Evolutionary conservation across 1,140 invertebrate species (phyloP), one percentile per base, ranked within the genome.

Genomic region (Pseudobourletiella spinata): DNA sequence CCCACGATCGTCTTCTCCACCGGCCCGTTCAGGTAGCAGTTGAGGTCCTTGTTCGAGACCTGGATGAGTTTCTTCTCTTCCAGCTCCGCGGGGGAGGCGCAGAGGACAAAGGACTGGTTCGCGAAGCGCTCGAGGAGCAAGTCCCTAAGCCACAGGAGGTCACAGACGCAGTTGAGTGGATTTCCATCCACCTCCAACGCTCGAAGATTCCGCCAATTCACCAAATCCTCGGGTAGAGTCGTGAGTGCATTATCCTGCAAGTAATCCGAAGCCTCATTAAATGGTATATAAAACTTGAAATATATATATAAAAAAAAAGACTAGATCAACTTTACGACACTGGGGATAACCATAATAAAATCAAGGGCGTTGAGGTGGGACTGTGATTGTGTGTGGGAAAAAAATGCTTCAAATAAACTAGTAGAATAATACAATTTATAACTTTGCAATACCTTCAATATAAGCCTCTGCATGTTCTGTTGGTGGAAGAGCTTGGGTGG

Each of bases 131-230:
- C 44, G 11, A 52, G 39, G 6, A 89, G 76, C n/a, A 89, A 76
- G 61, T 88, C 85, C 8, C 84, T 79, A 43, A 91, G 77, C 89
- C 89, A 93, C 30, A 88, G 74, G 2, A 91, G 71, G 57, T 83
- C 81, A 70, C 89, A 92, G 67, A 85, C 84, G 73, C 89, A 93
- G n/a, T 83, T 75, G 14, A 93, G 76, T 0, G 88, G 88, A 71
- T 92, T 92, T 63, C 90, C 88, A 15, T 86, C 85, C 4, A 93
- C 76, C 64, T 91, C 87, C 11, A 91, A 71, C 3, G 80, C 79
- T 24, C 82, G 79, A n/a, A 91, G 73, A 66, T 89, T 87, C 56
- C 82, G 83, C 82, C 88, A 91, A 1, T 85, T 81, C 16, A 88
- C 82, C 16, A 89, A 78, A 0, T 84, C 83, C 73, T 90, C 88